Percentiles rank a stretch among this genome's conserved stretches.
Conservation (phyloP, 2,113 vertebrate species). For the Brevimyrus niger region DNA sequence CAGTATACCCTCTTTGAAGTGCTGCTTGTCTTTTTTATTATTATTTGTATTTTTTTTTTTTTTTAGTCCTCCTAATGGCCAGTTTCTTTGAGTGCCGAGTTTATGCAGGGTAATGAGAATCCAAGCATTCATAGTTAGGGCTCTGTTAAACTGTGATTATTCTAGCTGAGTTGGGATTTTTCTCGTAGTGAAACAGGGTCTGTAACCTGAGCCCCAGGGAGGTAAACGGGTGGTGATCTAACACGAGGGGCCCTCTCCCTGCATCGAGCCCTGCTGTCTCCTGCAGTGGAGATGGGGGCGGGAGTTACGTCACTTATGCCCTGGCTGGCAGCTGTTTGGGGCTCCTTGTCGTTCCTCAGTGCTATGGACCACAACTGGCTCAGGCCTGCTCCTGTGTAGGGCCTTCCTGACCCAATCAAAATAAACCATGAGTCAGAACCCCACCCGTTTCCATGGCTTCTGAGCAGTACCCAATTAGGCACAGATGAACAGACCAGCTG, state of each 20-base stretch:
- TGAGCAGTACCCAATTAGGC: neutral
- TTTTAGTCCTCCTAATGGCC: neutral
- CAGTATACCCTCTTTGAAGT: neutral
- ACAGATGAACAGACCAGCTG: neutral
- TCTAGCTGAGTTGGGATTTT: neutral
- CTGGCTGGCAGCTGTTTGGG: neutral
- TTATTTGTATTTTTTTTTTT: neutral
- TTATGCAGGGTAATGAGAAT: neutral
- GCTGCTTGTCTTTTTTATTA: neutral
- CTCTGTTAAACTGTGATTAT: neutral
- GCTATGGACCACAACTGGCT: neutral
- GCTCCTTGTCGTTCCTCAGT: neutral
- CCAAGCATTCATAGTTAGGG: neutral
- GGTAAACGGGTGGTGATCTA: neutral
- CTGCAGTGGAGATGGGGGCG: neutral
- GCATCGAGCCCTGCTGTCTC: neutral
- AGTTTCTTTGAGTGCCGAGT: neutral
- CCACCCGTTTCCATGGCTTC: neutral
- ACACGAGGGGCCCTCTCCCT: neutral
- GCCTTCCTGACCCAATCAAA: neutral
- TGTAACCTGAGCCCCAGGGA: neutral
- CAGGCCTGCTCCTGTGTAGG: neutral
- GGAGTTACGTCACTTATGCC: neutral
- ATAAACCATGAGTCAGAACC: neutral
- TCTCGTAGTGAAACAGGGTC: neutral